Conservation (phyloP, 2,797 vertebrate species). For the Stomatorhinus walkeri region DNA sequence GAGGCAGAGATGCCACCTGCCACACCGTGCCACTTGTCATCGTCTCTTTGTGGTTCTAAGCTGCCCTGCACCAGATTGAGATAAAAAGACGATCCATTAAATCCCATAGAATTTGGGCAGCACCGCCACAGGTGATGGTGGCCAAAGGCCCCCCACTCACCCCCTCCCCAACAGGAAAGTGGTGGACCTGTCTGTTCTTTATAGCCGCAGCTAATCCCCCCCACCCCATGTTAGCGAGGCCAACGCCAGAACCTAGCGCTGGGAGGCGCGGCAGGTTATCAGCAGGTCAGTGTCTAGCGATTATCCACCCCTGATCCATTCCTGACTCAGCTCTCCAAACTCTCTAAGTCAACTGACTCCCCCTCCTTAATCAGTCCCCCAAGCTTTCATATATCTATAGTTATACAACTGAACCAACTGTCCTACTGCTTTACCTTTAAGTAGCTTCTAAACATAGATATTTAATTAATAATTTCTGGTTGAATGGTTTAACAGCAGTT, state of each 20-base stretch:
- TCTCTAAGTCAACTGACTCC: not conserved
- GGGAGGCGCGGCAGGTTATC: not conserved
- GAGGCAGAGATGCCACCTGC: not conserved
- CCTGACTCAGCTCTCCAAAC: not conserved
- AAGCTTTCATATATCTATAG: not conserved
- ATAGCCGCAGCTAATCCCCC: not conserved
- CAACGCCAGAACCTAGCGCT: not conserved
- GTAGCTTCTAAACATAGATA: not conserved
- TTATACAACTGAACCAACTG: not conserved
- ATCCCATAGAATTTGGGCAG: not conserved
- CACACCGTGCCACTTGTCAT: not conserved
- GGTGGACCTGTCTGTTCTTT: constrained; percentile 11
- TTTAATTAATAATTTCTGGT: not conserved
- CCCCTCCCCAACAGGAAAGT: not conserved
- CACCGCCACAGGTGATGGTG: not conserved
- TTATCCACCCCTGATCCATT: not conserved
- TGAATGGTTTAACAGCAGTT: not conserved
- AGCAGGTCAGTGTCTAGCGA: not conserved
- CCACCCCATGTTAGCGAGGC: not conserved
- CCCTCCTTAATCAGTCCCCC: not conserved
- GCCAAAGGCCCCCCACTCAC: too few relatives aligned
- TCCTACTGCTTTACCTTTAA: not conserved
- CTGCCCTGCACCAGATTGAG: not conserved
- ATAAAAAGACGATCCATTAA: not conserved
- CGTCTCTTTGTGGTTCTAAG: not conserved